Percentiles rank a stretch among this genome's conserved stretches.
Evolutionary conservation across 2,797 vertebrate species (phyloP).

Genomic region (Brachyalestes nurse): DNA sequence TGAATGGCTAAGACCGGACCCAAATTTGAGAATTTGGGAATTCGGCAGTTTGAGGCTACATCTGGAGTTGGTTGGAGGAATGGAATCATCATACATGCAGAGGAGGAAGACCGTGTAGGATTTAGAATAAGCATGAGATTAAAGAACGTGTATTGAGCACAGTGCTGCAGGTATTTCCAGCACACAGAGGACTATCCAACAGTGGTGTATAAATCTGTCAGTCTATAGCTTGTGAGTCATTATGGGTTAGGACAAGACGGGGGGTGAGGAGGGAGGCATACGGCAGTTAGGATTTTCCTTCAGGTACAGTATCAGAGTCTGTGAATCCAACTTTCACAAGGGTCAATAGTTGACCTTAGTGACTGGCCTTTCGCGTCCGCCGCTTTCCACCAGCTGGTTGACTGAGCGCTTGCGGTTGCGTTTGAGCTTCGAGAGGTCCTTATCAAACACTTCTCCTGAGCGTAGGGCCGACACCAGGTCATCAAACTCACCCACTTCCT

Average conservation of each 20-base stretch:
- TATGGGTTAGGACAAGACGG: constrained; percentile 44
- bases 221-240: constrained; percentile 51
- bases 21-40: neutral
- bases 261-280: constrained; percentile 43
- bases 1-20: constrained; percentile 1
- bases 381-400: constrained; percentile 85
- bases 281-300: constrained; percentile 42
- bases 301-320: constrained; percentile 31
- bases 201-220: constrained; percentile 39
- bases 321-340: constrained; percentile 22
- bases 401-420: constrained; percentile 93
- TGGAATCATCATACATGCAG: neutral
- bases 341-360: constrained; percentile 92
- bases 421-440: constrained; percentile 97
- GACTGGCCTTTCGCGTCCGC: constrained; percentile 87
- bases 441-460: constrained; percentile 97
- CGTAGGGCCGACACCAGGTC: constrained; percentile 94
- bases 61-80: constrained; percentile 1
- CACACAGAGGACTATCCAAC: constrained; percentile 68
- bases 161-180: constrained; percentile 33
- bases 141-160: constrained; percentile 46
- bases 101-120: constrained; percentile 36
- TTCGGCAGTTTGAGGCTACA: constrained; percentile 18
- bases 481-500: constrained; percentile 94
- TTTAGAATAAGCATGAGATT: constrained; percentile 19